phyloP scores from a whole-genome alignment of 2,113 vertebrate species.

The Orthonyx spaldingii region DNA sequence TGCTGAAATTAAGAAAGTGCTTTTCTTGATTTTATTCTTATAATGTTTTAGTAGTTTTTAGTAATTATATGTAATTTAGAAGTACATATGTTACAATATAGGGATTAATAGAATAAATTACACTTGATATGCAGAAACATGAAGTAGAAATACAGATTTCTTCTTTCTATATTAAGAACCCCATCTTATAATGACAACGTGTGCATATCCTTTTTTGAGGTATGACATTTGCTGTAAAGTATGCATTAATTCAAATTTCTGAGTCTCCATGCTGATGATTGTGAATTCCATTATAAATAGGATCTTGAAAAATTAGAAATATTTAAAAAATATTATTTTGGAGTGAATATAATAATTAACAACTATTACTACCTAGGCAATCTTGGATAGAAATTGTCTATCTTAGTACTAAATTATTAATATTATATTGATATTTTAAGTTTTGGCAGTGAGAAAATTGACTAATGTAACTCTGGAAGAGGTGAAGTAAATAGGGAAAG shows the following conservation, averaged over 20 bases:
- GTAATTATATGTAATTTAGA: not conserved
- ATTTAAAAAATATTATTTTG: not conserved
- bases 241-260: not conserved
- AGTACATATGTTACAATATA: not conserved
- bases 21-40: not conserved
- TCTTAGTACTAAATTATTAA: not conserved
- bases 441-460: not conserved
- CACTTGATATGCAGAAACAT: not conserved
- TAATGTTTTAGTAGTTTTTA: not conserved
- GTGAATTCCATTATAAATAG: not conserved
- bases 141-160: not conserved
- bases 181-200: not conserved
- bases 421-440: not conserved
- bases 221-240: not conserved
- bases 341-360: not conserved
- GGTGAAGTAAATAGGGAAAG: not conserved
- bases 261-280: not conserved
- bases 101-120: not conserved
- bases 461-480: not conserved
- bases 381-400: not conserved
- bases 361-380: not conserved
- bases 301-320: not conserved
- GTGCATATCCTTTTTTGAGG: not conserved
- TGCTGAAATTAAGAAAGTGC: not conserved
- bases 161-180: not conserved